A percentile compares a stretch with the other conserved stretches of the same genome.
Evolutionary conservation across 2,888 invertebrate genomes (phyloP).

Genomic region (Lacanobia wlatinum): DNA sequence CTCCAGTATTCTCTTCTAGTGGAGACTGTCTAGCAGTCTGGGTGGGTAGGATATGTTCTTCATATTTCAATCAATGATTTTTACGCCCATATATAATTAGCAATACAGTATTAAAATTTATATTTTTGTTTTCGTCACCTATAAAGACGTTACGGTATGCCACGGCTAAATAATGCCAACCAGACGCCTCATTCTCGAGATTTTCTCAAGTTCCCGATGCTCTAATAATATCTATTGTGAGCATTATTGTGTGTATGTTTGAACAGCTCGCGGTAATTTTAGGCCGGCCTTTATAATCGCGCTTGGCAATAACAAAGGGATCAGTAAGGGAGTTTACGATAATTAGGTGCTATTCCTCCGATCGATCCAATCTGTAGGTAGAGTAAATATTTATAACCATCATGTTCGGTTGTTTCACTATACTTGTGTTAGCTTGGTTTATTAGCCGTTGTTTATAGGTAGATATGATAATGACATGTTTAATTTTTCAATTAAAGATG

Average conservation of each 20-base stretch:
- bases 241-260: slow-evolving; percentile 26
- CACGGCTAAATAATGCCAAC: slow-evolving; percentile 20
- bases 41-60: not conserved
- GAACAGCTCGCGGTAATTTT: slow-evolving; percentile 29
- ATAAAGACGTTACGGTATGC: not conserved
- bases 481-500: not conserved
- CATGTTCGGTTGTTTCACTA: slow-evolving; percentile 5
- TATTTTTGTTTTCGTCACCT: not conserved
- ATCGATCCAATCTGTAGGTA: slow-evolving; percentile 10
- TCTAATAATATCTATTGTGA: slow-evolving; percentile 42
- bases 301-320: slow-evolving; percentile 49
- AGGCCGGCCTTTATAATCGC: slow-evolving; percentile 21
- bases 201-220: slow-evolving; percentile 37
- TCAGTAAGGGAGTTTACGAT: slow-evolving; percentile 35
- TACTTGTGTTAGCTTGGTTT: not conserved
- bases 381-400: not conserved
- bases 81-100: not conserved
- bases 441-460: not conserved
- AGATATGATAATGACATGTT: not conserved
- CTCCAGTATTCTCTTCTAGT: not conserved
- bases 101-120: not conserved
- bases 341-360: not conserved
- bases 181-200: slow-evolving; percentile 33
- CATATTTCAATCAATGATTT: not conserved
- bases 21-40: not conserved